phyloP scores from a whole-genome alignment of 2,797 vertebrate genomes.

The Silurus lanzhouensis region DNA sequence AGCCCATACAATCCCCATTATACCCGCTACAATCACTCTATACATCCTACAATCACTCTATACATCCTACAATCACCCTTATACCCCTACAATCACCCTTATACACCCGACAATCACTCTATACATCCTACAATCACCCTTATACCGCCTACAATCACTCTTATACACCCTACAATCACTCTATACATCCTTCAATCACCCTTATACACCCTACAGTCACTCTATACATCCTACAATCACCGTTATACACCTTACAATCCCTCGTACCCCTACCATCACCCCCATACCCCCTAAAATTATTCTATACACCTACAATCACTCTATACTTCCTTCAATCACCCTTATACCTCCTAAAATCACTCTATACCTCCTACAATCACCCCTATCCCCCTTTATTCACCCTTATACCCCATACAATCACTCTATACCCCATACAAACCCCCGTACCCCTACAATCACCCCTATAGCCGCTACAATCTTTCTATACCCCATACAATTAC shows the following conservation, averaged over 20 bases:
- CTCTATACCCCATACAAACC: too few species aligned
- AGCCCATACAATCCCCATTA: fast-evolving
- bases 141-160: too few species aligned
- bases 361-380: too few species aligned
- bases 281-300: not conserved
- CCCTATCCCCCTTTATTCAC: too few species aligned
- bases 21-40: not conserved
- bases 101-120: not conserved
- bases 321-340: not conserved
- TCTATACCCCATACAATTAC: too few species aligned
- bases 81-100: not conserved
- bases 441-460: not conserved
- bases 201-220: not conserved
- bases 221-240: too few species aligned
- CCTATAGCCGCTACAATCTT: too few species aligned
- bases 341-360: not conserved
- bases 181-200: not conserved
- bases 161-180: not conserved
- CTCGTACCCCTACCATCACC: not conserved
- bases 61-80: not conserved
- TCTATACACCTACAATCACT: not conserved
- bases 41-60: not conserved
- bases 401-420: too few species aligned
- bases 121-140: not conserved
- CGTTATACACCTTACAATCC: too few species aligned